Evolutionary conservation across 2,888 invertebrate genomes (phyloP), one percentile per base, ranked within the genome.

Genomic region (Melieria picta): DNA sequence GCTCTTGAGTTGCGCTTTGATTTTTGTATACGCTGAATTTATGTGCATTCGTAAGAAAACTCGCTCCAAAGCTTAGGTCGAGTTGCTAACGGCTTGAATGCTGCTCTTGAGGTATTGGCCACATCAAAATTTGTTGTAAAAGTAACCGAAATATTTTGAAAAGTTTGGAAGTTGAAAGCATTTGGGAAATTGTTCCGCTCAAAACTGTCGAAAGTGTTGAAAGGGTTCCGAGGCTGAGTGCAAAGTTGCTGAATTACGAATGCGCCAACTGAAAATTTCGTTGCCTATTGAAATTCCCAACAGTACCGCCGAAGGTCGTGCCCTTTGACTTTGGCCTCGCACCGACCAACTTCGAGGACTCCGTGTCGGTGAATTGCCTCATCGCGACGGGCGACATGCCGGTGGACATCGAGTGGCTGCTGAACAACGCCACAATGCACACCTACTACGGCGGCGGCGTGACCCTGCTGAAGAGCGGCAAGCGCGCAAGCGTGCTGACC

Each of bases 251-350:
- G 30, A 30, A 30, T 30, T 30, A 30, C 30, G 30, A n/a, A n/a
- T n/a, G n/a, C n/a, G n/a, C n/a, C n/a, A n/a, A n/a, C n/a, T n/a
- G n/a, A 16, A 16, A 16, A 16, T 16, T 16, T 16, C 16, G 16
- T 16, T 16, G 16, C 16, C 16, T 16, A 30, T 30, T 30, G 2
- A 30, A 30, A 30, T 30, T 30, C 30, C 30, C 30, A 30, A 30
- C 30, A 94, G 95, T 91, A 89, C 90, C 91, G 83, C 94, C 94
- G 75, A 92, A 93, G 89, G 91, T 93, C 83, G 90, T 90, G 80
- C 91, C 92, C 77, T 94, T 94, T 86, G 88, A 91, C 79, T 94
- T 94, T 84, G 94, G 93, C 79, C 91, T 92, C 79, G 89, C 90
- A 77, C 91, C 92, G 48, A 89, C 91, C 77, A 92, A 91, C 84